Percentiles rank a stretch among this genome's conserved stretches.
Evolutionary conservation across 2,888 invertebrate genomes (phyloP).

Genomic region (Psylliodes chrysocephalus): DNA sequence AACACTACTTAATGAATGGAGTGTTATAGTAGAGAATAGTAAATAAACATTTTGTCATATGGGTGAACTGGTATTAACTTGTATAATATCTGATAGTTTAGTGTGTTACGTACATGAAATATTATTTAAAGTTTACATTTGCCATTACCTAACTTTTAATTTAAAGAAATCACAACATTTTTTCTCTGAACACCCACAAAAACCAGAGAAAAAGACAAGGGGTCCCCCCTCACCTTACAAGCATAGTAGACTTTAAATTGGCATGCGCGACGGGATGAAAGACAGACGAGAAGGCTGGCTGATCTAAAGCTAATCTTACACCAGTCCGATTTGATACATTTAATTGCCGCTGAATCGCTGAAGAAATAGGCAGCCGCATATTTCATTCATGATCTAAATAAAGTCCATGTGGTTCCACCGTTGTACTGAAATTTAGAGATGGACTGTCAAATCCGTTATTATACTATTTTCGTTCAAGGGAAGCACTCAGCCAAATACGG

Average conservation of each 20-base stretch:
- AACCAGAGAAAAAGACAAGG: constrained; percentile 58
- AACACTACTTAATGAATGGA: constrained; percentile 61
- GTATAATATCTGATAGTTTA: constrained; percentile 33
- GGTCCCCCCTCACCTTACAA: constrained; percentile 45
- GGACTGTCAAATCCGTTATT: too few species aligned
- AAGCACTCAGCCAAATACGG: too few species aligned
- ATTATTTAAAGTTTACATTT: constrained; percentile 32
- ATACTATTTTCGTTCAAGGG: too few species aligned
- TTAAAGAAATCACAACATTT: constrained; percentile 58
- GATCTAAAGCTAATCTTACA: neutral
- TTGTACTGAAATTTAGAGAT: too few species aligned
- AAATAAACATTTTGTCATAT: constrained; percentile 62
- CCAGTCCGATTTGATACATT: neutral
- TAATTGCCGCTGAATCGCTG: too few species aligned
- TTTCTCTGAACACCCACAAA: constrained; percentile 60
- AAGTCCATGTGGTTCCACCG: too few species aligned
- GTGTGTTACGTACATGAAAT: neutral
- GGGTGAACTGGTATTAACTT: constrained; percentile 43
- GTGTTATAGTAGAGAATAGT: constrained; percentile 59
- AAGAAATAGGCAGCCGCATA: too few species aligned
- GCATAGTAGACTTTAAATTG: constrained; percentile 26
- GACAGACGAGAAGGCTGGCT: neutral
- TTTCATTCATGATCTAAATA: too few species aligned
- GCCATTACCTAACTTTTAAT: constrained; percentile 56
- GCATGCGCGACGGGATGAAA: constrained; percentile 15